phyloP scores from a whole-genome alignment of 2,113 vertebrate genomes.

The Mobula hypostoma region DNA sequence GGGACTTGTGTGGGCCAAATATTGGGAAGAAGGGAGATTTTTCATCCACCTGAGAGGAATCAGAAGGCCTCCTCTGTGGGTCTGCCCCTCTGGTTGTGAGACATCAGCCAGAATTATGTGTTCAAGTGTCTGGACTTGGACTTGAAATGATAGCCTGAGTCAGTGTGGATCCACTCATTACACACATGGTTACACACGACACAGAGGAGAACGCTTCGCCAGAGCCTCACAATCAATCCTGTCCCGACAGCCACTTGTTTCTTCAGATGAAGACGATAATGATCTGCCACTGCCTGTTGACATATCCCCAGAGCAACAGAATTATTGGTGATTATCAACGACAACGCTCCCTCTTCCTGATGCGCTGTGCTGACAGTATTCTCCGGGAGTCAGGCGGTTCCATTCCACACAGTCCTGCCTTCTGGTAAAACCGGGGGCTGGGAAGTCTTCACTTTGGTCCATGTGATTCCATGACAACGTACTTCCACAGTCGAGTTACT shows the following conservation, averaged over 20 bases:
- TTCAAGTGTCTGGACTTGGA: not conserved
- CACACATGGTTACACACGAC: not conserved
- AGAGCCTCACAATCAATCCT: not conserved
- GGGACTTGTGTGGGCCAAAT: too few species aligned
- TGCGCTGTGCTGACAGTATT: not conserved
- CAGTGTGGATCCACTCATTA: not conserved
- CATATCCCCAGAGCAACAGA: not conserved
- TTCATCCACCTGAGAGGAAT: too few species aligned
- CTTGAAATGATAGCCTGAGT: not conserved
- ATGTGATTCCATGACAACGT: not conserved
- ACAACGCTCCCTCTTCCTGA: not conserved
- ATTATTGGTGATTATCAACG: not conserved
- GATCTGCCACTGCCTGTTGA: not conserved
- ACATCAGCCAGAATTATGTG: not conserved
- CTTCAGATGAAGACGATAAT: not conserved
- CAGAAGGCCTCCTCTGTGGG: too few species aligned
- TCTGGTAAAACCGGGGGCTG: not conserved
- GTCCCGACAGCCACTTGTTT: not conserved
- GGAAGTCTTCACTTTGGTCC: not conserved
- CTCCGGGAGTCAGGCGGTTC: not conserved
- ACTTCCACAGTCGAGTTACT: not conserved
- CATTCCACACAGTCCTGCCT: not conserved
- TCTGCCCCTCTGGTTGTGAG: too few species aligned
- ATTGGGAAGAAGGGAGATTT: too few species aligned
- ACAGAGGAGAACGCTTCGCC: not conserved